Percentiles rank a stretch among this genome's conserved stretches.
Conservation (phyloP, 2,797 vertebrate genomes). For the Chelidonichthys spinosus region DNA sequence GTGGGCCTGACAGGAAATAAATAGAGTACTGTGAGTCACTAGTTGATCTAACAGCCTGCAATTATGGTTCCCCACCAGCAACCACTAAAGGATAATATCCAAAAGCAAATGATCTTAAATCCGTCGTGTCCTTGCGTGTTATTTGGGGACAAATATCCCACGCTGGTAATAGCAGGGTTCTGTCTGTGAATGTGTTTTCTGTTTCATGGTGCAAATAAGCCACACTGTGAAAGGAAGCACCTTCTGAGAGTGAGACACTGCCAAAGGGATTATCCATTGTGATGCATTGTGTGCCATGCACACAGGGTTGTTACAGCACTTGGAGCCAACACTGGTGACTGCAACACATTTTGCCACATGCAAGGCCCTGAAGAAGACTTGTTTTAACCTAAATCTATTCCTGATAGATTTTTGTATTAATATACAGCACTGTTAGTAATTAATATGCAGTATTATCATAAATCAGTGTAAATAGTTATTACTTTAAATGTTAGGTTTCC, state of each 20-base stretch:
- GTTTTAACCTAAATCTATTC: background rate
- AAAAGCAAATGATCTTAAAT: conserved; percentile 8
- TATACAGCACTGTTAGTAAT: too few relatives aligned
- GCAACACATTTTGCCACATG: background rate
- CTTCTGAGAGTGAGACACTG: background rate
- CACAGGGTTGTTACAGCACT: background rate
- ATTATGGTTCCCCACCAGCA: conserved; percentile 33
- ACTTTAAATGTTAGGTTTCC: too few relatives aligned
- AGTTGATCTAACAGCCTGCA: conserved; percentile 2
- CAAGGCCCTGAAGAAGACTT: background rate
- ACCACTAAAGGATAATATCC: background rate
- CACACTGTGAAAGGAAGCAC: conserved; percentile 4
- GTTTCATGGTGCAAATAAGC: conserved; percentile 16
- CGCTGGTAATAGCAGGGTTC: background rate
- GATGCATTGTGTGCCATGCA: conserved; percentile 3
- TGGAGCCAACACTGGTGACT: background rate
- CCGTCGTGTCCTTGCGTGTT: background rate
- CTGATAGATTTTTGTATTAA: too few relatives aligned
- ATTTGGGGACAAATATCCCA: conserved; percentile 16
- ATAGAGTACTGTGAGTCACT: background rate
- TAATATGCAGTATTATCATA: too few relatives aligned
- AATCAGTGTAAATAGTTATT: too few relatives aligned
- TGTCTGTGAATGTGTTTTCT: conserved; percentile 17
- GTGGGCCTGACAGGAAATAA: conserved; percentile 11
- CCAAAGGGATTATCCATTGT: conserved; percentile 12